These are phyloP conservation scores for Drosophila ezoana DNA, from an alignment of 2,888 invertebrate species.

Conservation along the genomic window DNA sequence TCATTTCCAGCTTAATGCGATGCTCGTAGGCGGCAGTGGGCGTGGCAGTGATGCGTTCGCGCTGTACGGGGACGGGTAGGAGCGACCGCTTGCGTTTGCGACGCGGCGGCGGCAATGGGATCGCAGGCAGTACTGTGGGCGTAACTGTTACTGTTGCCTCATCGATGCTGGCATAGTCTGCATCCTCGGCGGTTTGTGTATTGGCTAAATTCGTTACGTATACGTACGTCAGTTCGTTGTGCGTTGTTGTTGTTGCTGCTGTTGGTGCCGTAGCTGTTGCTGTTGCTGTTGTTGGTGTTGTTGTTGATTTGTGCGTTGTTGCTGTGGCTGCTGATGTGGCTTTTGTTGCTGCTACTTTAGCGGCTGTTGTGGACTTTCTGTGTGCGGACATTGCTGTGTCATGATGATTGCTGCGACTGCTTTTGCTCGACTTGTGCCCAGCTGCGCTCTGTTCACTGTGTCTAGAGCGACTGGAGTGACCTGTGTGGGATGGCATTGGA, in stretches of 20 bases:
- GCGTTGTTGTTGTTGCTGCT: conserved; percentile 52
- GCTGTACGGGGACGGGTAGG: conserved; percentile 73
- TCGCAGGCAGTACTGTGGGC: conserved; percentile 5
- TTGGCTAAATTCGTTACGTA: conserved; percentile 83
- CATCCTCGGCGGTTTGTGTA: conserved; percentile 60
- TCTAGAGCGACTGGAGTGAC: conserved; percentile 83
- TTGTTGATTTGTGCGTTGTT: conserved; percentile 53
- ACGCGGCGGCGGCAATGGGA: conserved; percentile 80
- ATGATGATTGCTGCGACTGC: conserved; percentile 43
- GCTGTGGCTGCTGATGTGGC: conserved; percentile 45
- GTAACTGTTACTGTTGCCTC: conserved; percentile 36
- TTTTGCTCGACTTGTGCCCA: conserved; percentile 53
- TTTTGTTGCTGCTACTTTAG: conserved; percentile 44
- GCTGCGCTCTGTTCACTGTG: conserved; percentile 58
- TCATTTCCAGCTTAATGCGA: conserved; percentile 72
- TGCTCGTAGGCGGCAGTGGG: conserved; percentile 75
- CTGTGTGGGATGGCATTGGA: conserved; percentile 52
- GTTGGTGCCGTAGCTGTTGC: conserved; percentile 22
- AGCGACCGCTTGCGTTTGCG: conserved; percentile 83
- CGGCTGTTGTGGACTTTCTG: conserved; percentile 48
- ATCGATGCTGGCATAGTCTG: conserved; percentile 68
- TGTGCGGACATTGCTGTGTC: conserved; percentile 53
- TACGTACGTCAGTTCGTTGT: conserved; percentile 85
- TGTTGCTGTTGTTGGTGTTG: conserved; percentile 34
- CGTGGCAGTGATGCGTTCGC: conserved; percentile 38